Base-by-base conservation (phyloP, 1,140 invertebrate species). In the Megathymus violae region DNA sequence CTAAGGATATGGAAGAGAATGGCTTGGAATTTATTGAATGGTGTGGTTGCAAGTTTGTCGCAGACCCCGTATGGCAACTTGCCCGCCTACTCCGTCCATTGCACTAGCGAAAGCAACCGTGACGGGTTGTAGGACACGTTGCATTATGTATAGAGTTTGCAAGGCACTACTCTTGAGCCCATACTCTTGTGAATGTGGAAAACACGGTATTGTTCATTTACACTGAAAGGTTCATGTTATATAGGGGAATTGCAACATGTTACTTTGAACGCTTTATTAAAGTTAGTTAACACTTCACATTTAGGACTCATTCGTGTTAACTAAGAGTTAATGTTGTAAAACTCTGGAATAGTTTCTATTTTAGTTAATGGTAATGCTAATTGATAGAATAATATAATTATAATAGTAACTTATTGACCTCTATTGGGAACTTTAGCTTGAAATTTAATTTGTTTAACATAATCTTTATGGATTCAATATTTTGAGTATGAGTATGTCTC, bases 11-110 rank as follows among this genome's bases (percentile, higher is more conserved):
- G 22, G 40, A 56, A 44, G 22, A 13, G 43, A 56, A 56, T 43
- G 4, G 13, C 13, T 3, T 44, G 14, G 40, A 17, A 31, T 44
- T 56, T 25, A 19, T 15, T 5, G 41, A 47, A 56, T 17, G 15
- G 17, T 38, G 46, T 34, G 43, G 31, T 50, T 47, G 7, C 34
- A 64, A 43, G 14, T 15, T 47, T 62, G 52, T 44, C 52, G 22
- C 25, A 4, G 10, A 16, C 38, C 38, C 40, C 13, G 52, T 44
- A 56, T 16, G 22, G 38, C 44, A 64, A 71, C 68, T 65, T 60
- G 67, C 46, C 75, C 77, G 74, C 73, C 80, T 74, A 80, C 75
- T 50, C 61, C 54, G 72, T 69, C 63, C 69, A 59, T 76, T 76
- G 76, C 63, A 66, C 76, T 59, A 60, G 58, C 62, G 71, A 76